phyloP scores from a whole-genome alignment of 2,888 invertebrate genomes.

The Charanyca ferruginea region DNA sequence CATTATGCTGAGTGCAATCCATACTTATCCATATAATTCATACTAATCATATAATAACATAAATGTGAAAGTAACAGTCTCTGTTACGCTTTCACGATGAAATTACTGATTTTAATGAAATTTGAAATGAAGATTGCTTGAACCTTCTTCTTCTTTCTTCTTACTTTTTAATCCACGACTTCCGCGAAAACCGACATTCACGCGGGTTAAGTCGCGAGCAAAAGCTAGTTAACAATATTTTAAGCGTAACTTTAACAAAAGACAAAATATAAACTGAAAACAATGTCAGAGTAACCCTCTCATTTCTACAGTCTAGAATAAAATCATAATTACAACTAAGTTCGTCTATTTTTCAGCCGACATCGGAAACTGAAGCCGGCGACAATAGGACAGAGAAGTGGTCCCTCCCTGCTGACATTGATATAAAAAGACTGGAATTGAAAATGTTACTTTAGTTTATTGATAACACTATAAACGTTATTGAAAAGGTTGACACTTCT shows the following conservation, averaged over 20 bases:
- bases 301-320: neutral
- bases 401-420: slow-evolving; percentile 24
- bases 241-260: neutral
- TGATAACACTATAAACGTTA: neutral
- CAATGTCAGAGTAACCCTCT: neutral
- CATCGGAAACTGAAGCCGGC: slow-evolving; percentile 30
- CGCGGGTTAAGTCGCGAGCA: too few species aligned
- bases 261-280: neutral
- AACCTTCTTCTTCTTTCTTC: too few species aligned
- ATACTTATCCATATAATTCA: too few species aligned
- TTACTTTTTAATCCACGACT: too few species aligned
- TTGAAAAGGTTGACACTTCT: too few species aligned
- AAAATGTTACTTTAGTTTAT: neutral
- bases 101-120: too few species aligned
- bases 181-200: too few species aligned
- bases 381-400: slow-evolving; percentile 53
- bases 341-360: slow-evolving; percentile 44
- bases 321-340: slow-evolving; percentile 25
- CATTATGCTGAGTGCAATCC: too few species aligned
- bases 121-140: too few species aligned
- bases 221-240: slow-evolving; percentile 1
- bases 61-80: too few species aligned
- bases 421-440: slow-evolving; percentile 37
- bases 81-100: too few species aligned
- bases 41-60: too few species aligned